phyloP scores from a whole-genome alignment of 2,797 vertebrate species.

The Coregonus suidteri region DNA sequence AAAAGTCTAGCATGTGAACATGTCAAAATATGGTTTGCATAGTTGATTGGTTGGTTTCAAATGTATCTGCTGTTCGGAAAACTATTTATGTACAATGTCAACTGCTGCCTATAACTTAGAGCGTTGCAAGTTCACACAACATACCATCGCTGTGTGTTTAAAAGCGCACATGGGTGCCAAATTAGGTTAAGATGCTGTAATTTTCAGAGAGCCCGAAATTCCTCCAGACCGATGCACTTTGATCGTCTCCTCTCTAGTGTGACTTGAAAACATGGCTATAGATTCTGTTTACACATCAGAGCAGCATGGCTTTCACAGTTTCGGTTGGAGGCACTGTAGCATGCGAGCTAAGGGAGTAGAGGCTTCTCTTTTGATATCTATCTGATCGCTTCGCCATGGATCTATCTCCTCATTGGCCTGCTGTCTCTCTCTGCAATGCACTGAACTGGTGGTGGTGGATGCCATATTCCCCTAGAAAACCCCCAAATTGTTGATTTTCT shows the following conservation, averaged over 20 bases:
- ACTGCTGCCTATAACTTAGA: conserved; percentile 43
- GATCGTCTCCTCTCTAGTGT: conserved; percentile 41
- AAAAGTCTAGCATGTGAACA: conserved; percentile 32
- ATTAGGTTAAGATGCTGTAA: conserved; percentile 59
- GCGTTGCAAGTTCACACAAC: conserved; percentile 35
- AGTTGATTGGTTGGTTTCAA: conserved; percentile 31
- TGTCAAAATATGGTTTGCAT: conserved; percentile 49
- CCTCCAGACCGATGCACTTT: conserved; percentile 47
- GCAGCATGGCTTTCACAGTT: conserved; percentile 31
- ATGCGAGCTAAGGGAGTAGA: conserved; percentile 5
- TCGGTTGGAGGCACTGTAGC: conserved; percentile 23
- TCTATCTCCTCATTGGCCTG: not conserved
- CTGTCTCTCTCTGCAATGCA: not conserved
- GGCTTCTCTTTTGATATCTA: conserved; percentile 19
- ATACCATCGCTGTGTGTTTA: conserved; percentile 38
- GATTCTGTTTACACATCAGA: conserved; percentile 44
- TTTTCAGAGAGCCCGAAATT: conserved; percentile 49
- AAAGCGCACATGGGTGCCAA: conserved; percentile 47
- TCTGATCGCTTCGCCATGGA: conserved; percentile 8
- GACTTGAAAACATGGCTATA: conserved; percentile 37
- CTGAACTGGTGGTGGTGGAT: not conserved
- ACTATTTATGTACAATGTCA: conserved; percentile 42
- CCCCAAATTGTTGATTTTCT: not conserved
- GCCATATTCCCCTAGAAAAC: not conserved
- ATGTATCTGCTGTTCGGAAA: conserved; percentile 22